Conservation (phyloP, 1,140 invertebrate species). For the Drosophila persimilis region DNA sequence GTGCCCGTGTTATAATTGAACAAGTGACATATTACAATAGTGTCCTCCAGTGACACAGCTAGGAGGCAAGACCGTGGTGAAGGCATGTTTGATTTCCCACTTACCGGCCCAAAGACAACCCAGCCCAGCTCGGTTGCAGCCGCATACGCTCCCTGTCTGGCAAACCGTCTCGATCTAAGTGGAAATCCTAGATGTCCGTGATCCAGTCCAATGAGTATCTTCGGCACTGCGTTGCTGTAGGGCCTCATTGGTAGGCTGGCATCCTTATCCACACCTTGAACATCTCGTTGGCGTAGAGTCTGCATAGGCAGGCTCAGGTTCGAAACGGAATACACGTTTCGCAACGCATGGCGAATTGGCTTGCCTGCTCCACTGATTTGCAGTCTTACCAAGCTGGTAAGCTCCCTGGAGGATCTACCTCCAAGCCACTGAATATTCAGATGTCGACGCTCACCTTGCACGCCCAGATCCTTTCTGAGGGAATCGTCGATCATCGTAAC, state of each 20-base stretch:
- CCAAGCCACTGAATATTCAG: slow-evolving; percentile 12
- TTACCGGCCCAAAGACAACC: neutral
- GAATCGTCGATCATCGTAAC: slow-evolving; percentile 12
- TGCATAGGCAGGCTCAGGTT: slow-evolving; percentile 23
- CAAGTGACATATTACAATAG: no score
- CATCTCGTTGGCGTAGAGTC: neutral
- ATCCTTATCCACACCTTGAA: neutral
- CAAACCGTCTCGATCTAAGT: neutral
- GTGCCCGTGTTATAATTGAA: no score
- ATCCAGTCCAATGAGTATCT: no score
- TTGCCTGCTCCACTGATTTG: slow-evolving; percentile 7
- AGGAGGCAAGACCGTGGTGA: slow-evolving; percentile 8
- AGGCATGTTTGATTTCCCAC: slow-evolving; percentile 1
- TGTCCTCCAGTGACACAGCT: slow-evolving; percentile 8
- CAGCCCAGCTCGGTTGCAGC: slow-evolving; percentile 2
- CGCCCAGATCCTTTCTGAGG: neutral
- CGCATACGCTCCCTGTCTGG: neutral
- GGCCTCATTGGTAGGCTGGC: no score
- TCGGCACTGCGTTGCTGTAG: no score
- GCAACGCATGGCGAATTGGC: neutral
- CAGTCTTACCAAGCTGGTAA: slow-evolving; percentile 3
- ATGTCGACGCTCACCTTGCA: slow-evolving; percentile 13
- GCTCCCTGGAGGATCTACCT: neutral
- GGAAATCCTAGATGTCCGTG: slow-evolving; percentile 4
- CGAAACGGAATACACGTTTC: slow-evolving; percentile 3